Base-by-base conservation (phyloP, 2,888 invertebrate genomes). In the Diloba caeruleocephala region DNA sequence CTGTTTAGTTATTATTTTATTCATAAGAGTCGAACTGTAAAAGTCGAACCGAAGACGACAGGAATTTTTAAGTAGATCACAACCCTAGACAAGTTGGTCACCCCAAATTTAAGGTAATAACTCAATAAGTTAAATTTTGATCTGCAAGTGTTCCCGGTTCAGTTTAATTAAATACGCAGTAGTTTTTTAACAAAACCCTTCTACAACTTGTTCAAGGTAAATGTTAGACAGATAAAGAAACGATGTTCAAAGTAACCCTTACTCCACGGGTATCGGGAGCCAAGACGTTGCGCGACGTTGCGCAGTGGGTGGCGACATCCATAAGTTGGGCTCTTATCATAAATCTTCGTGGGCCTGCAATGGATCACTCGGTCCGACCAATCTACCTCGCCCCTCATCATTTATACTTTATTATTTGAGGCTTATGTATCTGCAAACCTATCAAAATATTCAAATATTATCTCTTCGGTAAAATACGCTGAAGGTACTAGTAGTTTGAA, bases 361-460 rank as follows among this genome's bases (percentile, higher is more conserved):
- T 81, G 81, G 81, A 84, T 84, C 82, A 84, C 74, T 71, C 46
- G 34, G 21, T 32, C 36, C 34, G 34, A 61, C 64, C 55, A 60
- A 65, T 69, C 72, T 59, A 75, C 75, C 76, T 71, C 67, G 64
- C 66, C 75, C 78, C 74, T 77, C 81, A 80, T 83, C 79, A 81
- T 82, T 85, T 84, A 79, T 83, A 82, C 81, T 86, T 81, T 84
- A 86, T 84, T 86, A 87, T 87, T 82, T 79, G 76, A 78, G 76
- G 77, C 79, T 85, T 81, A 81, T 58, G 46, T 56, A 65, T 66
- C 68, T 56, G 59, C 69, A 81, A 79, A 78, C 81, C 75, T 77
- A 80, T 78, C 42, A 48, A 49, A 57, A 46, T 33, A 51, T 70
- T 53, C 28, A 50, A 57, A 61, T 49, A 56, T 55, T 29, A 44